Evolutionary conservation across 2,888 invertebrate genomes (phyloP), one percentile per base, ranked within the genome.

Genomic region (Alsophila aescularia): DNA sequence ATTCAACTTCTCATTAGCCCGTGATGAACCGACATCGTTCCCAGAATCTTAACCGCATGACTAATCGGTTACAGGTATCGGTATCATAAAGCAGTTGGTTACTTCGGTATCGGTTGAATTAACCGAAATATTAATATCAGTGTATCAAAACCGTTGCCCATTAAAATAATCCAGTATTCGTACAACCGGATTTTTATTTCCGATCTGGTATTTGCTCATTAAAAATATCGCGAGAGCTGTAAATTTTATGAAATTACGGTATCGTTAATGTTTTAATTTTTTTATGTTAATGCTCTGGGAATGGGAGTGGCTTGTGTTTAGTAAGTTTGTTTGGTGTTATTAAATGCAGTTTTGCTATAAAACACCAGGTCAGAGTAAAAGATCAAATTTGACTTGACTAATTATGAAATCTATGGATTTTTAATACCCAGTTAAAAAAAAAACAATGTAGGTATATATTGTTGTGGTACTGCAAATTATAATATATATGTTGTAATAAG

Each of bases 101-200:
- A 31, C 27, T 36, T 42, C 34, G 36, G 32, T 18, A 27, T 21
- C 31, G 37, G 18, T 27, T 47, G 36, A 41, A 52, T 29, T 12
- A 32, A 9, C 32, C 14, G 10, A n/a, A 52, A 34, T 47, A 47
- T 40, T 27, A 27, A 36, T 36, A 27, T 40, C 9, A 9, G 44
- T 48, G 24, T 24, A 24, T 24, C 24, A 8, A 8, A 7, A 43
- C 48, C 53, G 48, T 48, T 48, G 24, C 18, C 41, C 41, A 24
- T 27, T 21, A 40, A 12, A 16, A 31, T 16, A 43, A 43, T 21
- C 18, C 37, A 34, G 31, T 54, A 48, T 54, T 43, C 42, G 35
- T 37, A 49, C 14, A 40, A 34, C 34, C 49, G 54, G 54, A 54
- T 39, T 54, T 42, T 39, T 44, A 44, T 54, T 49, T 54, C 54